phyloP scores from a whole-genome alignment of 2,113 vertebrate species.

The Paracanthobrama guichenoti region DNA sequence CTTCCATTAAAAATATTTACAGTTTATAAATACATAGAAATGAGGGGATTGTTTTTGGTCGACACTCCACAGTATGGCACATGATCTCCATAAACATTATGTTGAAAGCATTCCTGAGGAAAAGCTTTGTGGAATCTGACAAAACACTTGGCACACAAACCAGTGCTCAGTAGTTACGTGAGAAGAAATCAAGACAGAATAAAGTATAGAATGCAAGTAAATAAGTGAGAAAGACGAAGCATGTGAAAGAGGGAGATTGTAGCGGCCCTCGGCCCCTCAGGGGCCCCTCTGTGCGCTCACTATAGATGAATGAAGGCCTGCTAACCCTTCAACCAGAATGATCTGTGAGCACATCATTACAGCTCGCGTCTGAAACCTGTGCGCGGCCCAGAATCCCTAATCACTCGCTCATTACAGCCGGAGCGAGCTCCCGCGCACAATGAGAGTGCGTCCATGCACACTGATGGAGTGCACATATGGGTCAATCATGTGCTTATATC shows the following conservation, averaged over 20 bases:
- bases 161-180: not conserved
- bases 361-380: slow-evolving; percentile 64
- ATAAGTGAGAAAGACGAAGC: not conserved
- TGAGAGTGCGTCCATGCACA: slow-evolving; percentile 57
- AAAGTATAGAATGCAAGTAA: not conserved
- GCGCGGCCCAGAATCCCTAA: slow-evolving; percentile 67
- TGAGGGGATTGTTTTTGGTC: not conserved
- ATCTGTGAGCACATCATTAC: slow-evolving; percentile 64
- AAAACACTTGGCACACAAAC: not conserved
- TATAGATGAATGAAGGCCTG: slow-evolving; percentile 57
- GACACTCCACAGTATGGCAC: not conserved
- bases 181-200: not conserved
- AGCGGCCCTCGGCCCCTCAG: not conserved
- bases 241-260: not conserved
- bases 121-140: not conserved
- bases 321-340: slow-evolving; percentile 57
- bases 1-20: not conserved
- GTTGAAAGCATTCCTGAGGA: not conserved
- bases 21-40: not conserved
- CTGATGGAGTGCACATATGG: slow-evolving; percentile 53
- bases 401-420: slow-evolving; percentile 71
- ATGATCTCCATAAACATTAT: not conserved
- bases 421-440: slow-evolving; percentile 65
- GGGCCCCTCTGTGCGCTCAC: slow-evolving; percentile 42
- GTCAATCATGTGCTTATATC: slow-evolving; percentile 55